Base-by-base conservation (phyloP, 2,797 vertebrate species). In the Dromococcyx pavoninus region DNA sequence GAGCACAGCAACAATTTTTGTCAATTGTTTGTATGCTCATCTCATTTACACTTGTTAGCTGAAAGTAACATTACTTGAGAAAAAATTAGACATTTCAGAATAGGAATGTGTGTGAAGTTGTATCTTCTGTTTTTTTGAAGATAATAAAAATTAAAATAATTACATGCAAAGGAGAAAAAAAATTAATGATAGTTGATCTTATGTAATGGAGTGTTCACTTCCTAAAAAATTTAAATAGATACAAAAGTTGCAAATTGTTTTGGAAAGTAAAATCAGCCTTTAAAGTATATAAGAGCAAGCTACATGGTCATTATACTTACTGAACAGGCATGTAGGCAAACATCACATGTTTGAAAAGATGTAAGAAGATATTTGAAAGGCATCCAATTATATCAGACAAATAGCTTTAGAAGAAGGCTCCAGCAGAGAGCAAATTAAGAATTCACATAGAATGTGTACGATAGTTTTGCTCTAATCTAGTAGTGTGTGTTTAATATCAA, bases 121-220 rank as follows among this genome's bases (percentile, higher is more conserved):
- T 37, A 89, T 96, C 85, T 90, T 96, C 96, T 96, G 80, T 0
- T 89, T 89, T 88, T 95, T 95, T 97, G 93, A 97, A 97, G 92
- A 94, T 93, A 97, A 89, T 93, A 90, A 91, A 92, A 97, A 91
- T 69, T 93, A 83, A 96, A 97, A 94, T 94, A 95, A 92, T 86
- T 64, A 94, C 88, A 96, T 89, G 83, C 66, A 94, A 87, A 93
- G 88, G 56, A 65, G 93, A 95, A 82, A 73, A 44, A 86, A 82
- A 88, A 92, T 88, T 90, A 93, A 75, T 89, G 64, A 19, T 72
- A 82, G 82, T 35, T 78, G 83, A 93, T 91, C 64, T 86, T 94
- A 24, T 86, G 82, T 67, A 84, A 85, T 17, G 17, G 58, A 89
- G 65, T 82, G 86, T 94, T 91, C n/a, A 35, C 50, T 91, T 86